Evolutionary conservation across 2,888 invertebrate genomes (phyloP).

Genomic region (Taenaris catops): DNA sequence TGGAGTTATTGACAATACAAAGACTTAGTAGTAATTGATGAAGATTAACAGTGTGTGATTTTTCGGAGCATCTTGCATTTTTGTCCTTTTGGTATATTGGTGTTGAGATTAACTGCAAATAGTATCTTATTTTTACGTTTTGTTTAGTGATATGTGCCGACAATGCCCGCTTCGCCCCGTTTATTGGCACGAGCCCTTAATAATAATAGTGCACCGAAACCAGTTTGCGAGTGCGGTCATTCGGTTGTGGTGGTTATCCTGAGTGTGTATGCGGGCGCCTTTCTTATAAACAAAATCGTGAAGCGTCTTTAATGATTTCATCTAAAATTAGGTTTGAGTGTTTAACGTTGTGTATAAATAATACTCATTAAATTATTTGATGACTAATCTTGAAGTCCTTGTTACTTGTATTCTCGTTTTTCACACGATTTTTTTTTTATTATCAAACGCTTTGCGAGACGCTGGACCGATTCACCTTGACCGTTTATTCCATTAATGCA

Average conservation of each 20-base stretch:
- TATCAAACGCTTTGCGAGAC: conserved; percentile 24
- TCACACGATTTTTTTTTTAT: conserved; percentile 2
- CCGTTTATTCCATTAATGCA: conserved; percentile 45
- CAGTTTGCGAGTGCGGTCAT: conserved; percentile 73
- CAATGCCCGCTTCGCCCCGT: conserved; percentile 62
- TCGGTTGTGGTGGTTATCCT: conserved; percentile 70
- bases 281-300: conserved; percentile 52
- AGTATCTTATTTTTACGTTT: conserved; percentile 47
- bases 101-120: conserved; percentile 43
- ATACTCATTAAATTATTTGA: too few species aligned
- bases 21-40: conserved; percentile 40
- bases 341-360: too few species aligned
- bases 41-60: conserved; percentile 49
- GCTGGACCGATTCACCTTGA: conserved; percentile 57
- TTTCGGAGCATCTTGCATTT: conserved; percentile 51
- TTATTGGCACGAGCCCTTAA: conserved; percentile 76
- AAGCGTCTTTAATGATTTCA: conserved; percentile 6
- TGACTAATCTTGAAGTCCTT: too few species aligned
- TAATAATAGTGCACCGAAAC: conserved; percentile 77
- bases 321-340: too few species aligned
- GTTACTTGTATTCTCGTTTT: too few species aligned
- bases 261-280: conserved; percentile 66
- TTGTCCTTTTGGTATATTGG: conserved; percentile 75
- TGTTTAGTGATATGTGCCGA: conserved; percentile 54
- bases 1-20: conserved; percentile 51